Percentiles rank a stretch among this genome's conserved stretches.
These are phyloP conservation scores for Tetrapedia diversipes DNA, from an alignment of 2,888 invertebrate genomes.

Conservation along the genomic window DNA sequence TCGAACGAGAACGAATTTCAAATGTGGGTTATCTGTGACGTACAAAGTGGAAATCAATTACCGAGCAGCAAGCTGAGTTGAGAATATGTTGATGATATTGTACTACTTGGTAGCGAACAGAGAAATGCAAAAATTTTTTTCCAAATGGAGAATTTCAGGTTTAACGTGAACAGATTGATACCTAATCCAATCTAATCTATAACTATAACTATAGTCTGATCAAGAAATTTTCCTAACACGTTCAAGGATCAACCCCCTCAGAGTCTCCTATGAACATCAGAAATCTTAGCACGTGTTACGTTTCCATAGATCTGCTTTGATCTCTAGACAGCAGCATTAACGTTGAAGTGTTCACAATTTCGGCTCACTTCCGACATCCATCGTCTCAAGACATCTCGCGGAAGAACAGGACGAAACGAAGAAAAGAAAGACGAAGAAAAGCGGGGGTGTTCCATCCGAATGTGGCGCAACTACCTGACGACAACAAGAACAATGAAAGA, in stretches of 20 bases:
- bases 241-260: not conserved
- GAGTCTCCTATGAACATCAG: no score
- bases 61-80: no score
- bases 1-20: not conserved
- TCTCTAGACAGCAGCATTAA: not conserved
- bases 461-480: conserved; percentile 51
- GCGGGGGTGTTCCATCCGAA: conserved; percentile 23
- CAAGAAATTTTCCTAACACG: not conserved
- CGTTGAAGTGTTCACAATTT: conserved; percentile 9
- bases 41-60: no score
- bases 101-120: not conserved
- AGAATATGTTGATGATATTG: no score
- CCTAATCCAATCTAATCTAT: not conserved
- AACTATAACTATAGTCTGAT: not conserved
- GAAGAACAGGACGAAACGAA: not conserved
- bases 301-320: not conserved
- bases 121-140: not conserved
- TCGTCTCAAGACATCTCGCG: not conserved
- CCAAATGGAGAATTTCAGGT: no score
- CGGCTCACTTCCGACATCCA: not conserved
- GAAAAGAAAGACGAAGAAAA: not conserved
- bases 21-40: not conserved
- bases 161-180: not conserved
- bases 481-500: conserved; percentile 57
- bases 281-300: not conserved